Base-by-base conservation (phyloP, 2,888 invertebrate species). In the Orthosia gracilis region DNA sequence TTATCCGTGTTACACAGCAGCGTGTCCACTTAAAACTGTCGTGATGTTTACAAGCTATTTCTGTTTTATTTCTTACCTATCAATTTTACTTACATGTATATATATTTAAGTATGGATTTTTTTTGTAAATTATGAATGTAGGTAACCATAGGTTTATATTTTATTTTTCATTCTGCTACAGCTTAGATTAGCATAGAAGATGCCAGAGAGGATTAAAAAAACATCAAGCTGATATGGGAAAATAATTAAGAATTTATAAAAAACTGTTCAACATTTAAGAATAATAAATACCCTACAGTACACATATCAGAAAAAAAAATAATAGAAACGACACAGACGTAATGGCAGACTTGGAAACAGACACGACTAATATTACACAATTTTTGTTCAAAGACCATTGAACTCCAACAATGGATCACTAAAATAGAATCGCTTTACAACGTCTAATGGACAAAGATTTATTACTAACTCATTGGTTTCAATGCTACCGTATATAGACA, bases 391-490 rank as follows among this genome's bases (percentile, higher is more conserved):
- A 71, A 87, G 86, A 87, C 76, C 85, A 74, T 78, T 84, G 87
- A 86, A 85, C 85, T 82, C 69, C 64, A 83, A 87, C 86, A 86
- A 86, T 84, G 52, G 73, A 45, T 69, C 68, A 78, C 72, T 87
- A 83, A 78, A 79, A 83, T 73, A 80, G 76, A 76, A 76, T 65
- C 63, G 76, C 73, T 78, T 50, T 68, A 72, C 78, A 80, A 72
- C 63, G 74, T 80, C 64, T 71, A 73, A 77, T 65, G 73, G 57
- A 80, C 80, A 72, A 61, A 78, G 74, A 87, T 73, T 70, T 80
- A 85, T 85, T 70, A 71, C 76, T 45, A 52, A 49, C 62, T 78
- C 73, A 83, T 77, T 80, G 72, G 65, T 78, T 68, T 67, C 85
- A 85, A 77, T 85, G 62, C 59, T 71, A 55, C 71, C 62, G 65